Conservation (phyloP, 2,888 invertebrate species). For the Timema cristinae region DNA sequence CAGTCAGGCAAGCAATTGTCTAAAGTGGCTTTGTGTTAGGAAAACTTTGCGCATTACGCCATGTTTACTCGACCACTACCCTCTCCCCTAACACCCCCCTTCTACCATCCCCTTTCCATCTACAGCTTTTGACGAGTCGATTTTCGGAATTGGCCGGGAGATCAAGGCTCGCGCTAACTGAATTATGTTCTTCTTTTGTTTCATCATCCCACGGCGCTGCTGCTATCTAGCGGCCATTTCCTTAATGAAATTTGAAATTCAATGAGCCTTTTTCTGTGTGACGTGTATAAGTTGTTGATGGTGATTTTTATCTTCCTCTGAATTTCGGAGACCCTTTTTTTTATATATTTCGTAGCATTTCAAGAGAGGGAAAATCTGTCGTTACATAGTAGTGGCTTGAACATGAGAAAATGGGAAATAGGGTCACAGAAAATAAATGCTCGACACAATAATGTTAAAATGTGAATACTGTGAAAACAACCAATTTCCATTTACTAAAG, state of each 20-base stretch:
- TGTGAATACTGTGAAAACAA: too few relatives aligned
- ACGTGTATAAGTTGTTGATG: conserved; percentile 16
- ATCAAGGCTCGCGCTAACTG: conserved; percentile 14
- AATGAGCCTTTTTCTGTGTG: conserved; percentile 21
- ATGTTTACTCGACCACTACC: conserved; percentile 16
- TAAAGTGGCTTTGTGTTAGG: conserved; percentile 17
- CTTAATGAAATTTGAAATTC: conserved; percentile 29
- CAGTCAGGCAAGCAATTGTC: conserved; percentile 16
- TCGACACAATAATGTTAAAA: too few relatives aligned
- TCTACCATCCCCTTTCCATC: not conserved
- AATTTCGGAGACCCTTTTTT: not conserved
- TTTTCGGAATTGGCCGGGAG: conserved; percentile 13
- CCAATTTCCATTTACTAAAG: too few relatives aligned
- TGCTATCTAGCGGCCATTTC: conserved; percentile 22
- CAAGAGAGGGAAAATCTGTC: too few relatives aligned
- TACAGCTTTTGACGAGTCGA: conserved; percentile 12
- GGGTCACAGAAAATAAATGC: too few relatives aligned
- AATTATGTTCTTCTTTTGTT: conserved; percentile 17
- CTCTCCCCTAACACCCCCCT: not conserved
- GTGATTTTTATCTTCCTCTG: not conserved
- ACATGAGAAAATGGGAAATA: too few relatives aligned
- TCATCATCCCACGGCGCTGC: conserved; percentile 14
- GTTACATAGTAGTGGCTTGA: too few relatives aligned
- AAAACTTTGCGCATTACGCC: conserved; percentile 16
- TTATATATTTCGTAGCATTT: too few relatives aligned